A percentile compares a stretch with the other conserved stretches of the same genome.
phyloP scores from a whole-genome alignment of 2,888 invertebrate genomes.

The Gordius sp. region DNA sequence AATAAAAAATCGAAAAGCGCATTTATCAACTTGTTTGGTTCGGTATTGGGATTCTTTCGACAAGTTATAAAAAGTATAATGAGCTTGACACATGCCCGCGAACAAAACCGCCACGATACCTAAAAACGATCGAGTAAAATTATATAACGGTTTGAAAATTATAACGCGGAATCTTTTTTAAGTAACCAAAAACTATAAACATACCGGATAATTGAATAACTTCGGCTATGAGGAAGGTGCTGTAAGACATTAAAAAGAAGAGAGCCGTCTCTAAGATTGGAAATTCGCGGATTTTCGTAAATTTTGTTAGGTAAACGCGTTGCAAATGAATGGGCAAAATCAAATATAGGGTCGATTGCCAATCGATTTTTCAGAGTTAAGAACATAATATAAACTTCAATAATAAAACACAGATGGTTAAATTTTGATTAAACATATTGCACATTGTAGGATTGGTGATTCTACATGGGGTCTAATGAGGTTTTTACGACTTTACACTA shows the following conservation, averaged over 20 bases:
- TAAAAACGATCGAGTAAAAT: too few species aligned
- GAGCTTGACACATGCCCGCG: constrained; percentile 94
- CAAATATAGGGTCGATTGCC: too few species aligned
- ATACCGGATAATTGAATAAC: constrained; percentile 74
- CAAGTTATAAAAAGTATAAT: constrained; percentile 87
- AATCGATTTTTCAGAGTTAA: too few species aligned
- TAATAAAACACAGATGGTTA: background rate
- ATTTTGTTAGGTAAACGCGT: constrained; percentile 55
- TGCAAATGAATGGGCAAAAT: too few species aligned
- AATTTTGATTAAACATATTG: constrained; percentile 7
- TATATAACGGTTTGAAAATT: too few species aligned
- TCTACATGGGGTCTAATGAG: too few species aligned
- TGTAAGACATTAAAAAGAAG: constrained; percentile 89
- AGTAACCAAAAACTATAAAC: too few species aligned
- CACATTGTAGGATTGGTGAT: constrained; percentile 17
- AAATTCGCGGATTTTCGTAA: constrained; percentile 70
- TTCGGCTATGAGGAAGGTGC: constrained; percentile 83
- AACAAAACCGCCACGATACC: constrained; percentile 77
- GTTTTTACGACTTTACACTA: too few species aligned
- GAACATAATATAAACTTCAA: constrained; percentile 16
- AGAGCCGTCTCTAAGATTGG: constrained; percentile 76
- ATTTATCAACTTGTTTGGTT: constrained; percentile 44
- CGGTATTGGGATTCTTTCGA: constrained; percentile 56
- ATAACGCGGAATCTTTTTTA: too few species aligned
- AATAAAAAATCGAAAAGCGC: constrained; percentile 3